Evolutionary conservation across 2,113 vertebrate species (phyloP).

Genomic region (Eudyptes chrysolophus): DNA sequence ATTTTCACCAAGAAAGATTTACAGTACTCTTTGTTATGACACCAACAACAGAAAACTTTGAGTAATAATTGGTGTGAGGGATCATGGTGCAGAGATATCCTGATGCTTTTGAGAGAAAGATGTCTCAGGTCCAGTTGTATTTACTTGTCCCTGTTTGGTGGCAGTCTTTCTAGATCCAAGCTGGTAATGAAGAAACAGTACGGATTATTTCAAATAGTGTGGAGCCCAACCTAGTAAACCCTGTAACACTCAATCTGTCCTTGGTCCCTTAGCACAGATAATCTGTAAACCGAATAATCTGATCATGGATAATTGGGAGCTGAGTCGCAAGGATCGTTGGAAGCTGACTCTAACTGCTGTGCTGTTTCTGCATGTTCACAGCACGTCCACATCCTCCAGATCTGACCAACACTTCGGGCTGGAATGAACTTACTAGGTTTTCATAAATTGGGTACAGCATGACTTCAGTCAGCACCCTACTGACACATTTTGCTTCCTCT

Average conservation of each 20-base stretch:
- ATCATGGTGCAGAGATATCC: neutral
- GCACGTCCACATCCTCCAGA: constrained; percentile 35
- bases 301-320: neutral
- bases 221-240: neutral
- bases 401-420: constrained; percentile 11
- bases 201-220: neutral
- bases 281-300: neutral
- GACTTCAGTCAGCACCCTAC: neutral
- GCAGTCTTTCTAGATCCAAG: neutral
- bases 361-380: constrained; percentile 12
- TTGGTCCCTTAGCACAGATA: neutral
- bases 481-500: neutral
- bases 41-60: neutral
- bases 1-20: constrained; percentile 12
- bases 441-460: constrained; percentile 27
- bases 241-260: neutral
- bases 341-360: neutral
- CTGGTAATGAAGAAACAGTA: neutral
- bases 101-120: neutral
- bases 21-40: neutral
- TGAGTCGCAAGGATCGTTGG: neutral
- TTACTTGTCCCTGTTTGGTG: neutral
- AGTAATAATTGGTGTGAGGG: neutral
- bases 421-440: constrained; percentile 15
- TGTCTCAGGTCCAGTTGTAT: neutral